Base-by-base conservation (phyloP, 2,797 vertebrate species). In the Oceanodroma leucorhoa region DNA sequence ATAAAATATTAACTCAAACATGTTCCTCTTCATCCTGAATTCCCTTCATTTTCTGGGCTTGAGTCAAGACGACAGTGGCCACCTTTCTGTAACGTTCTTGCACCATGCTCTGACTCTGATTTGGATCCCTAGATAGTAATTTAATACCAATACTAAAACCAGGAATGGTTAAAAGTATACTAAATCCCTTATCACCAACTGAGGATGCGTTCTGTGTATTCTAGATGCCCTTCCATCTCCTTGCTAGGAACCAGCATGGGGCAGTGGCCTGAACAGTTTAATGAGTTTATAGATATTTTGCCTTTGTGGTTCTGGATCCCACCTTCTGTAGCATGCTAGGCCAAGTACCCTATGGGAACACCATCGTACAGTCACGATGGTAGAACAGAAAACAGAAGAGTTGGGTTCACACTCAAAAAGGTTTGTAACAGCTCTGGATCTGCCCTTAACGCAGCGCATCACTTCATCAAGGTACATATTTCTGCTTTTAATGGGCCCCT, bases 1-100 rank as follows among this genome's bases (percentile, higher is more conserved):
- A 97, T 83, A 22, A 95, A 96, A 83, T 90, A 78, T 60, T 80
- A 89, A 95, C 88, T 91, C 90, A 83, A 87, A 82, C 57, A 18
- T 41, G 83, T 60, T 75, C 58, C 71, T 83, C 46, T 95, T 94
- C 87, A 93, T 69, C 77, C 73, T 61, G 45, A 94, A 92, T 69
- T 92, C 43, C 14, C 18, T 57, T 89, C 32, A 61, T 84, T 86
- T 88, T 76, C 87, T 88, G n/a, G 27, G 34, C 30, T 73, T 75
- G 38, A 87, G 50, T 78, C 20, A 89, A 72, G 83, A 90, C 70
- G 53, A 58, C 57, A 71, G 46, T 6, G 7, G 53, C 30, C 32
- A 62, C 51, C n/a, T 71, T 69, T 75, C 29, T 51, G 34, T 20
- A 83, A 41, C 1, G 0, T 22, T 15, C 51, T 46, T 64, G 30